Evolutionary conservation across 2,888 invertebrate genomes (phyloP), one percentile per base, ranked within the genome.

Genomic region (Endotricha flammealis): DNA sequence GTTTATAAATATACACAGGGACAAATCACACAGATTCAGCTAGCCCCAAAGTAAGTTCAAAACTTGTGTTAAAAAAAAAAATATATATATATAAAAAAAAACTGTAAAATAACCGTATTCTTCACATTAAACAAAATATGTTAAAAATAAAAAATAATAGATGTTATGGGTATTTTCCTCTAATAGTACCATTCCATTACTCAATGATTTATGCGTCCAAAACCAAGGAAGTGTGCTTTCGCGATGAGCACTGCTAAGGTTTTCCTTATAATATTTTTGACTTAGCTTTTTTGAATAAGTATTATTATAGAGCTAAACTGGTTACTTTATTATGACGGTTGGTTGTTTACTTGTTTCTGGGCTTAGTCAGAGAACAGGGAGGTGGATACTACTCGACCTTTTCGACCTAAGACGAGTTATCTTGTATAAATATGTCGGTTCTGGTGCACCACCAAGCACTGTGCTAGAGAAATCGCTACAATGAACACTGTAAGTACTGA

Each of bases 401-500:
- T 28, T 17, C 27, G 30, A 34, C 27, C 38, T 30, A 30, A 33
- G 31, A 41, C 23, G 41, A 41, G 44, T 46, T 50, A 38, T 33
- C 39, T 33, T 29, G 45, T 31, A 32, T 50, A 60, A 49, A 56
- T 53, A 44, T 32, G 22, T 27, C 20, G 36, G 36, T 34, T 14
- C 17, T 7, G 29, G 6, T n/a, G 29, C 28, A 30, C 11, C 36
- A 29, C 17, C 27, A 37, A 30, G 38, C 57, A 55, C 47, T 46
- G 39, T 51, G 32, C 36, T 29, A 10, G 44, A 39, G 50, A 32
- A 40, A 33, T 29, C 31, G 37, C 45, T 37, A 53, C 48, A 32
- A 63, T 63, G 62, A 63, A 63, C 50, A 50, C 53, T 33, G 62
- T 63, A 47, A 63, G 60, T 57, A 38, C 9, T 11, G 12, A 11